Conservation (phyloP, 1,140 invertebrate genomes). For the Polypedilum pembai region DNA sequence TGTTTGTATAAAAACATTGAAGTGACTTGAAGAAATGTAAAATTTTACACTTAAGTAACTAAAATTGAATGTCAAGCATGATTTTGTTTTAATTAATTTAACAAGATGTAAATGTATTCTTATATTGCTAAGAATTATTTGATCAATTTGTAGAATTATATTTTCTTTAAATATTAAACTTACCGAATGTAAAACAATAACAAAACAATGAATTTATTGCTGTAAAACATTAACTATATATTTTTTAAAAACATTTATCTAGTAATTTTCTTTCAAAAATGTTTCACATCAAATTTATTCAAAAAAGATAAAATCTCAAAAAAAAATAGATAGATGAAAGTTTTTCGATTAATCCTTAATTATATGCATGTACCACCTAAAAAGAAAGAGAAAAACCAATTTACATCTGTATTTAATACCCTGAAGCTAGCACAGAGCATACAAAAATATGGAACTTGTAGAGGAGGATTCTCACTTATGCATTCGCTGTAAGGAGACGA, state of each 20-base stretch:
- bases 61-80: neutral
- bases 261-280: too few species aligned
- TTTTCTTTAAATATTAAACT: too few species aligned
- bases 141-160: too few species aligned
- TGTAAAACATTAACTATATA: neutral
- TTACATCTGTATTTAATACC: slow-evolving; percentile 20
- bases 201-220: neutral
- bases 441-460: slow-evolving; percentile 48
- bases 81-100: neutral
- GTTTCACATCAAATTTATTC: too few species aligned
- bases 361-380: slow-evolving; percentile 1
- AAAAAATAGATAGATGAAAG: neutral
- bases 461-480: slow-evolving; percentile 77
- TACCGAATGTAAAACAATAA: neutral
- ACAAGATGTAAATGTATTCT: too few species aligned
- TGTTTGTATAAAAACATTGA: neutral
- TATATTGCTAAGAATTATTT: too few species aligned
- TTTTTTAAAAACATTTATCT: too few species aligned
- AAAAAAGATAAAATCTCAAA: neutral
- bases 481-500: slow-evolving; percentile 72
- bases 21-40: neutral
- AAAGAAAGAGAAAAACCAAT: neutral
- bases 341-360: neutral
- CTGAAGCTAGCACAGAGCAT: neutral
- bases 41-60: neutral